phyloP scores from a whole-genome alignment of 2,888 invertebrate genomes.

The Antheraea yamamai region DNA sequence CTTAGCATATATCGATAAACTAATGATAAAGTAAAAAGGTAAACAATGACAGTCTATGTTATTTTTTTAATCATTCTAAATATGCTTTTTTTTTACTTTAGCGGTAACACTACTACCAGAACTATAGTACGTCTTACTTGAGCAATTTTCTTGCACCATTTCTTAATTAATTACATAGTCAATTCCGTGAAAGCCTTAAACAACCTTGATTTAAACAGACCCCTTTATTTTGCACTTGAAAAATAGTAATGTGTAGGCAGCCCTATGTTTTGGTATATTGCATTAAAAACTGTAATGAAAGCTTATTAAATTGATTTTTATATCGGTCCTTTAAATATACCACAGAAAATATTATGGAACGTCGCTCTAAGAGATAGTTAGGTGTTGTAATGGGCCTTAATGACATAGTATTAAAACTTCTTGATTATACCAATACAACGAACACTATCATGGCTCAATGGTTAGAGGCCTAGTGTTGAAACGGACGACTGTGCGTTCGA shows the following conservation, averaged over 20 bases:
- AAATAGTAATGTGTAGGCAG: neutral
- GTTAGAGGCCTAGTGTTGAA: neutral
- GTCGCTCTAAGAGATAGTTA: neutral
- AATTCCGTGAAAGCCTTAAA: too few relatives aligned
- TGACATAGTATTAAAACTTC: neutral
- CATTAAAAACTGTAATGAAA: conserved; percentile 13
- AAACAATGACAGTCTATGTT: too few relatives aligned
- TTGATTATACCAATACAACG: neutral
- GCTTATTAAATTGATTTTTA: conserved; percentile 18
- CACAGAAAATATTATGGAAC: neutral
- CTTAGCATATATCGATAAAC: too few relatives aligned
- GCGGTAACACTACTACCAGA: too few relatives aligned
- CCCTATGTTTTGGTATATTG: neutral
- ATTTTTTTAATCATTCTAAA: too few relatives aligned
- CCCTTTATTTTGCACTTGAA: neutral
- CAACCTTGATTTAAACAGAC: too few relatives aligned
- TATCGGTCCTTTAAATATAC: conserved; percentile 12
- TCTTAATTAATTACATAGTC: too few relatives aligned
- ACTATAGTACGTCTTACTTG: too few relatives aligned
- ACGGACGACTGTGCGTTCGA: neutral
- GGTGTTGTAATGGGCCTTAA: neutral
- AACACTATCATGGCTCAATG: neutral
- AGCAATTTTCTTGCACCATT: too few relatives aligned
- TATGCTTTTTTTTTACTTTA: too few relatives aligned
- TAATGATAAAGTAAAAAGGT: too few relatives aligned